These are phyloP conservation scores for Orthonevra nobilis DNA, from an alignment of 2,888 invertebrate species.

Conservation along the genomic window DNA sequence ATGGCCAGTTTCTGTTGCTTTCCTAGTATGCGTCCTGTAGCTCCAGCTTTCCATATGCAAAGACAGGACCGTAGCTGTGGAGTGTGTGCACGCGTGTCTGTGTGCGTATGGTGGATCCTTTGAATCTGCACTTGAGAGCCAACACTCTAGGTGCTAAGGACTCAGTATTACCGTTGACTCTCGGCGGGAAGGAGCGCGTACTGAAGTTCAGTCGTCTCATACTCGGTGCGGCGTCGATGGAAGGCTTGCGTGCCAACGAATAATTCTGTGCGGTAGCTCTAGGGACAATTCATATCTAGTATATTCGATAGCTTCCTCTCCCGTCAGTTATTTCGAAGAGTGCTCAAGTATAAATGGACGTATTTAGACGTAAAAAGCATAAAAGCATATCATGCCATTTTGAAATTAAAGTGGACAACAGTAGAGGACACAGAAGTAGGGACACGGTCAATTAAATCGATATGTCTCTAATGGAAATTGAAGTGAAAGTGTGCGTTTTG, in stretches of 20 bases:
- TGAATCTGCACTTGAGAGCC: slow-evolving; percentile 3
- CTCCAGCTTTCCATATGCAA: neutral
- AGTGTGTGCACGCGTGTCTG: neutral
- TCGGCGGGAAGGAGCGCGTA: slow-evolving; percentile 1
- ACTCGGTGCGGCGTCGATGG: no score
- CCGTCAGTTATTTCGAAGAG: slow-evolving; percentile 48
- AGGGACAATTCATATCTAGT: slow-evolving; percentile 19
- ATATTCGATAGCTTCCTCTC: slow-evolving; percentile 8
- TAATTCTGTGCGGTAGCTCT: neutral
- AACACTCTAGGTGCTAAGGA: slow-evolving; percentile 24
- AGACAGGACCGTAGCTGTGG: no score
- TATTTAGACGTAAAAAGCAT: slow-evolving; percentile 15
- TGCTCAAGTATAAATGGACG: slow-evolving; percentile 29
- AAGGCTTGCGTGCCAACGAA: slow-evolving; percentile 11
- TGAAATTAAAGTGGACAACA: slow-evolving; percentile 24
- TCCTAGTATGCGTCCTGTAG: neutral
- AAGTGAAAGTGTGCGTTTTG: neutral
- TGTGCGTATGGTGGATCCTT: slow-evolving; percentile 1
- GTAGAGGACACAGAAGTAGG: neutral
- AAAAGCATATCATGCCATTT: slow-evolving; percentile 36
- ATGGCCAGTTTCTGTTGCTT: slow-evolving; percentile 23
- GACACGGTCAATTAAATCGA: no score
- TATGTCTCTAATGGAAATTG: neutral
- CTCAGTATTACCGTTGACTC: slow-evolving; percentile 17
- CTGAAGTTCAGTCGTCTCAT: slow-evolving; percentile 1